Evolutionary conservation across 1,140 invertebrate genomes (phyloP).

Genomic region (Trichonephila clavipes): DNA sequence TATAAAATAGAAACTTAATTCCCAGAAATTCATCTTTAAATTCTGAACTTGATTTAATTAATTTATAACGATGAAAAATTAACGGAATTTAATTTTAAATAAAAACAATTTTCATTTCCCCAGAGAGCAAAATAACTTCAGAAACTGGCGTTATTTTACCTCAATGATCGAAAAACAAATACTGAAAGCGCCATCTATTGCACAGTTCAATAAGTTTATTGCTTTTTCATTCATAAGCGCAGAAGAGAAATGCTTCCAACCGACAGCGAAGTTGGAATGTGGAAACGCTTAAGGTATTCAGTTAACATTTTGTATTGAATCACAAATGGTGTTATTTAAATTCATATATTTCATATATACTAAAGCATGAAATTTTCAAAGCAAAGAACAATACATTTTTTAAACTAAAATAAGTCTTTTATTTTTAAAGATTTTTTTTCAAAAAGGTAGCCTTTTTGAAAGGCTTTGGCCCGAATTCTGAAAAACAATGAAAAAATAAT

Average conservation of each 20-base stretch:
- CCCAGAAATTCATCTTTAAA: too few species aligned
- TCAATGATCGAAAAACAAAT: background rate
- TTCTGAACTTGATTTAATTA: too few species aligned
- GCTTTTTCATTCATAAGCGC: background rate
- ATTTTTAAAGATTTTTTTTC: too few species aligned
- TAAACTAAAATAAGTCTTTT: too few species aligned
- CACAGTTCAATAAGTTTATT: slow-evolving; percentile 25
- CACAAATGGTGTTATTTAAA: background rate
- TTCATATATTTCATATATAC: background rate
- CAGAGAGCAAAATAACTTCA: too few species aligned
- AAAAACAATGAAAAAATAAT: too few species aligned
- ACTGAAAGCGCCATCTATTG: slow-evolving; percentile 47
- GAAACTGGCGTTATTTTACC: background rate
- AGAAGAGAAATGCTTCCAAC: background rate
- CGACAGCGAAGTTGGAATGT: background rate
- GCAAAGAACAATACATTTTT: background rate
- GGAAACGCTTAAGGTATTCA: background rate
- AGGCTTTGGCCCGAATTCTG: too few species aligned
- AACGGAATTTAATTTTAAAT: too few species aligned
- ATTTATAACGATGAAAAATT: too few species aligned
- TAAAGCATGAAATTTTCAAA: background rate
- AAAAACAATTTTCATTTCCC: too few species aligned
- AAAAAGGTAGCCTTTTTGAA: too few species aligned
- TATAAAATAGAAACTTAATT: too few species aligned
- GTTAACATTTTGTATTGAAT: background rate